Base-by-base conservation (phyloP, 1,140 invertebrate species). In the Teleopsis dalmanni region DNA sequence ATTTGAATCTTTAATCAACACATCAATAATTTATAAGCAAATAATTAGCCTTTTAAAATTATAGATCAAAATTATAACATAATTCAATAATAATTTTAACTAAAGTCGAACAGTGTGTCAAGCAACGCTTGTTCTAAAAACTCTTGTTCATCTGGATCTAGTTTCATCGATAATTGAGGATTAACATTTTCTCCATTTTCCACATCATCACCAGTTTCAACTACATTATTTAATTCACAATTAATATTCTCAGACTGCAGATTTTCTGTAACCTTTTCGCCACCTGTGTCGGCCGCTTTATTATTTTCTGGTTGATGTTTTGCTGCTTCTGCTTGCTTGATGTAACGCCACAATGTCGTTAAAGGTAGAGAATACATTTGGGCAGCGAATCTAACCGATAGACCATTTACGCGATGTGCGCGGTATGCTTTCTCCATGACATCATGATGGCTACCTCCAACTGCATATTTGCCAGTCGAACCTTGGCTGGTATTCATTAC, bases 371-470 rank as follows among this genome's bases (percentile, higher is more conserved):
- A 48, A 7, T 13, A 48, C n/a, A 48, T 37, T 16, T 48, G 23
- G 6, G 46, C 46, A 31, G 46, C 46, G 22, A 48, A 48, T 16
- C 46, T 22, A 18, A 48, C 46, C 19, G 46, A 48, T 35, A 48
- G 37, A 13, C 46, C 46, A 35, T 48, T 48, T 13, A 48, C 36
- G 10, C 22, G 16, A 16, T 38, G 29, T 10, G 22, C 46, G 27
- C 46, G 46, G 38, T 48, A 38, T 27, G 46, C 46, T 16, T 48
- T 34, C 35, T 11, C 16, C 26, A 38, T 21, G 4, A 34, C 14
- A 0, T 48, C 34, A 27, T 38, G 34, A 22, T 27, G 21, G 3
- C 34, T 23, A 29, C 35, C 22, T 38, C 27, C 25, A 21, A 48
- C 46, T 18, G 25, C 22, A 29, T 48, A 23, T 13, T 46, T 46